Evolutionary conservation across 2,888 invertebrate genomes (phyloP).

Genomic region (Pollenia griseotomentosa): DNA sequence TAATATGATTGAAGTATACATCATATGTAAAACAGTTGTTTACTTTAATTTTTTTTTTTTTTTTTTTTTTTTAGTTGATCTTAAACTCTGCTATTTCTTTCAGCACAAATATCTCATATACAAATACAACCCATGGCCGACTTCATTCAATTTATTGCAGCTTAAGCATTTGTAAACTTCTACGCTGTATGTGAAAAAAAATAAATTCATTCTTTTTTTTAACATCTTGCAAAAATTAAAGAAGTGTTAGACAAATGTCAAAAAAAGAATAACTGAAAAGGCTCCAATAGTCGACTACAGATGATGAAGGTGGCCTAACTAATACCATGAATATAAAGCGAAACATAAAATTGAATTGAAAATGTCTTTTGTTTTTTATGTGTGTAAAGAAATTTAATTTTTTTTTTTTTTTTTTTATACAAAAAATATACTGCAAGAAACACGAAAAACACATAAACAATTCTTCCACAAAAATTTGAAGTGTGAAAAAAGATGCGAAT

Average conservation of each 20-base stretch:
- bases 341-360: conserved; percentile 70
- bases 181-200: not conserved
- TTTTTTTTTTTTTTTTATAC: conserved; percentile 11
- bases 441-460: conserved; percentile 39
- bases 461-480: conserved; percentile 5
- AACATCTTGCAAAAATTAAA: not conserved
- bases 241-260: conserved; percentile 41
- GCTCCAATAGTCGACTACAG: not conserved
- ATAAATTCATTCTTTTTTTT: not conserved
- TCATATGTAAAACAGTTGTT: too few species aligned
- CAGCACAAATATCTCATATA: not conserved
- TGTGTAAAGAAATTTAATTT: conserved; percentile 45
- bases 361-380: conserved; percentile 48
- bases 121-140: conserved; percentile 17
- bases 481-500: not conserved
- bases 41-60: too few species aligned
- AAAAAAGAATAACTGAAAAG: conserved; percentile 28
- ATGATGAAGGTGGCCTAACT: conserved; percentile 31
- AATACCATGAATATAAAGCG: conserved; percentile 65
- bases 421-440: not conserved
- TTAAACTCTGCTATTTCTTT: not conserved
- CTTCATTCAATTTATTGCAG: conserved; percentile 65
- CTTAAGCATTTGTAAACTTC: conserved; percentile 63
- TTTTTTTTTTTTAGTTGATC: too few species aligned
- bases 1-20: too few species aligned